Percentiles rank a stretch among this genome's conserved stretches.
Evolutionary conservation across 2,888 invertebrate species (phyloP).

Genomic region (Colostygia pectinataria): DNA sequence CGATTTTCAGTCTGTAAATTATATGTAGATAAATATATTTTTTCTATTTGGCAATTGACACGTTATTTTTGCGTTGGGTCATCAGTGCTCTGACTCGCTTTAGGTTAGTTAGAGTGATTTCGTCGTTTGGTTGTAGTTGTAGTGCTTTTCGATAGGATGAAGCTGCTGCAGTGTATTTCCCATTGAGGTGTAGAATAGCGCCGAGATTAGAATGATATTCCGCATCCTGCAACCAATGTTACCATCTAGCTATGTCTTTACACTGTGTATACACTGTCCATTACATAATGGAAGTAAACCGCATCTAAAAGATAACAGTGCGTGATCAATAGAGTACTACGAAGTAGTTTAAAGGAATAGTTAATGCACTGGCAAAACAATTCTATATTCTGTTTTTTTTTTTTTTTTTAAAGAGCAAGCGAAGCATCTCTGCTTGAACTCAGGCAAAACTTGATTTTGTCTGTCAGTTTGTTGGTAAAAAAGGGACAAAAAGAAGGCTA

Average conservation of each 20-base stretch:
- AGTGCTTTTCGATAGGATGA: slow-evolving; percentile 93
- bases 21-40: slow-evolving; percentile 41
- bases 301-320: too few species aligned
- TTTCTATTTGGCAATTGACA: slow-evolving; percentile 75
- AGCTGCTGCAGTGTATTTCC: slow-evolving; percentile 94
- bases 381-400: too few species aligned
- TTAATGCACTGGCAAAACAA: too few species aligned
- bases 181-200: slow-evolving; percentile 96
- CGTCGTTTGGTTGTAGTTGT: slow-evolving; percentile 93
- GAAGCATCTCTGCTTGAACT: too few species aligned
- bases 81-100: slow-evolving; percentile 79
- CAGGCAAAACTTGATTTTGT: too few species aligned
- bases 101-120: slow-evolving; percentile 94
- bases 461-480: too few species aligned
- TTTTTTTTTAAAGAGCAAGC: too few species aligned
- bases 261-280: slow-evolving; percentile 9
- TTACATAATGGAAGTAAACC: slow-evolving; percentile 19
- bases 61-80: slow-evolving; percentile 64
- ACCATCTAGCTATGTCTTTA: slow-evolving; percentile 17
- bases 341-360: too few species aligned
- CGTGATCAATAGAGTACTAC: too few species aligned
- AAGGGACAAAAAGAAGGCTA: too few species aligned
- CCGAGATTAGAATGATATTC: slow-evolving; percentile 97
- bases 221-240: slow-evolving; percentile 85
- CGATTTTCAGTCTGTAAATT: slow-evolving; percentile 38